Base-by-base conservation (phyloP, 2,113 vertebrate genomes). In the Mugil cephalus region DNA sequence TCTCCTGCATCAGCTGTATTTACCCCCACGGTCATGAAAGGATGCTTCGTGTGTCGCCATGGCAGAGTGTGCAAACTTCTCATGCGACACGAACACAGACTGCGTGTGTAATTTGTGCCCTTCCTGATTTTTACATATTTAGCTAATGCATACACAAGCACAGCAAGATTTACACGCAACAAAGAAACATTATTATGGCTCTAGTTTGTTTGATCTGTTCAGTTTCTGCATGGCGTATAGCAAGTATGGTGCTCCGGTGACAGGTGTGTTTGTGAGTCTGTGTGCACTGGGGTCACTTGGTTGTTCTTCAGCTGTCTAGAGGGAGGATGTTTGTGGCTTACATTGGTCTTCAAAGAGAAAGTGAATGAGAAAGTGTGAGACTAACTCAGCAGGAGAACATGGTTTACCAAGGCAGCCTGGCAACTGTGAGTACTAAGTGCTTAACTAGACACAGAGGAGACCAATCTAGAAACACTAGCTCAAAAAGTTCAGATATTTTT, bases 1-100 rank as follows among this genome's bases (percentile, higher is more conserved):
- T 47, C 68, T 48, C 70, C 48, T 82, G 77, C 63, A 43, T 87
- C 82, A 87, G 80, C 83, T 86, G 77, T 88, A 52, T 84, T 88
- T 87, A 73, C 64, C 24, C 52, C 34, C 1, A 36, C 74, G 65
- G 43, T 69, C 36, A 59, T 59, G 70, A 55, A 14, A 43, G 56
- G 42, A 74, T 84, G 60, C 46, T 85, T 81, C 47, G 19, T 15
- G 58, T 51, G 46, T 88, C 72, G 34, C 79, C 71, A 83, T 80
- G 77, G 55, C 24, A 67, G 24, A 60, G 50, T 63, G 30, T 60
- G 51, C 58, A 84, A 83, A 87, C 65, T 35, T 40, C 8, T 11
- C 46, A 55, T 19, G 2, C 42, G 39, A 69, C 59, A 59, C 13
- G 50, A 54, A 36, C 34, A 39, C 21, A 53, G 6, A 40, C 24